phyloP scores from a whole-genome alignment of 2,113 vertebrate species.

The Cheilinus undulatus region DNA sequence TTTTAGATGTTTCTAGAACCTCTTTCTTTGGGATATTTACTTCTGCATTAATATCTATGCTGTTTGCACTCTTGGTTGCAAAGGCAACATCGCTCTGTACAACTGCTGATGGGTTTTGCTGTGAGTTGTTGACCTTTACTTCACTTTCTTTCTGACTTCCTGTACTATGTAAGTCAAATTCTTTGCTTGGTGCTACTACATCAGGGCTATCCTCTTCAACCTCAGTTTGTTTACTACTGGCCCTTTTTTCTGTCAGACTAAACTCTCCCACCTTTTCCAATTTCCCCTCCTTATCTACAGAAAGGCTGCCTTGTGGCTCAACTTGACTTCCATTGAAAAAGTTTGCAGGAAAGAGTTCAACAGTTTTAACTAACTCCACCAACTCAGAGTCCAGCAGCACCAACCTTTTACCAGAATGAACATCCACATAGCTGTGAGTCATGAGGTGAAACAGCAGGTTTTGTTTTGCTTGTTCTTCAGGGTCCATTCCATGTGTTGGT shows the following conservation, averaged over 20 bases:
- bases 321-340: background rate
- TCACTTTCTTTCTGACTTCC: background rate
- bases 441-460: conserved; percentile 87
- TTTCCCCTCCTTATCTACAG: conserved; percentile 9
- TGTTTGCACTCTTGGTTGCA: background rate
- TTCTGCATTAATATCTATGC: background rate
- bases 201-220: conserved; percentile 11
- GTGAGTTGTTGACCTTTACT: background rate
- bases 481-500: conserved; percentile 45
- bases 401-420: conserved; percentile 87
- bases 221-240: conserved; percentile 12
- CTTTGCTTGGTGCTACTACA: conserved; percentile 2
- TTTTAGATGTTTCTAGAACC: conserved; percentile 13
- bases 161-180: background rate
- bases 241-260: conserved; percentile 22
- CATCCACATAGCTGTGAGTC: conserved; percentile 91
- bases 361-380: conserved; percentile 61
- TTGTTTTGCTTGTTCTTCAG: conserved; percentile 67
- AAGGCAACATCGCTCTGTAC: background rate
- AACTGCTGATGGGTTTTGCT: conserved; percentile 2
- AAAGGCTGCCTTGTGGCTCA: conserved; percentile 8
- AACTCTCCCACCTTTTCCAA: background rate
- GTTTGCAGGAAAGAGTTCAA: conserved; percentile 19
- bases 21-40: conserved; percentile 32
- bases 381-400: conserved; percentile 87